phyloP scores from a whole-genome alignment of 1,140 invertebrate species.

The Pygmarrhopalites habei region DNA sequence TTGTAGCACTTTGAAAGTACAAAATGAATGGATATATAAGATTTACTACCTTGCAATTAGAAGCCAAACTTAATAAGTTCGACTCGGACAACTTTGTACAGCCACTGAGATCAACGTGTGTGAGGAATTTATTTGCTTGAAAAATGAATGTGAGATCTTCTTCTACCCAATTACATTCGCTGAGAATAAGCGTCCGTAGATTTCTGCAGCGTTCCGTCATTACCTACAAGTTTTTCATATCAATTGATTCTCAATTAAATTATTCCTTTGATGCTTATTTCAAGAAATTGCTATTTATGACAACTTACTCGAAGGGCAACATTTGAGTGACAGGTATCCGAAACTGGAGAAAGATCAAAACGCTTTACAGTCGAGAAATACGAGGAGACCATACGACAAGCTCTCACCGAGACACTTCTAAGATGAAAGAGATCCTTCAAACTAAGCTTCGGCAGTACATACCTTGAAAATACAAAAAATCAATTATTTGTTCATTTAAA shows the following conservation, averaged over 20 bases:
- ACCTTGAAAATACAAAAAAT: conserved; percentile 9
- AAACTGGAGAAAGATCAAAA: background rate
- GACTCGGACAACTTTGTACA: background rate
- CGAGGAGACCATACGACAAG: background rate
- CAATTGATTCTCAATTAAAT: background rate
- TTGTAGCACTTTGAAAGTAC: background rate
- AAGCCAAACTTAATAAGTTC: conserved; percentile 2
- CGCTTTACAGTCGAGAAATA: conserved; percentile 2
- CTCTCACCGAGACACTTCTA: background rate
- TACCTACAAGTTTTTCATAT: background rate
- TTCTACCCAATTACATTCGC: background rate
- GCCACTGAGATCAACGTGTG: background rate
- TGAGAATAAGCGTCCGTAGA: background rate
- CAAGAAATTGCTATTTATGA: background rate
- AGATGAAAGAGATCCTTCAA: conserved; percentile 21
- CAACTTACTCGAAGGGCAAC: background rate
- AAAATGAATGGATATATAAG: background rate
- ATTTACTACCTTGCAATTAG: conserved; percentile 15
- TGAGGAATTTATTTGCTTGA: background rate
- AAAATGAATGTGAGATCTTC: conserved; percentile 2
- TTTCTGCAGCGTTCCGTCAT: background rate
- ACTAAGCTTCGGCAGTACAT: background rate
- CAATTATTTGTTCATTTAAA: too few species aligned
- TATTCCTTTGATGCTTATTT: background rate
- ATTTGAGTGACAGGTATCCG: background rate